Conservation (phyloP, 2,113 vertebrate genomes). For the Platysternon megacephalum region DNA sequence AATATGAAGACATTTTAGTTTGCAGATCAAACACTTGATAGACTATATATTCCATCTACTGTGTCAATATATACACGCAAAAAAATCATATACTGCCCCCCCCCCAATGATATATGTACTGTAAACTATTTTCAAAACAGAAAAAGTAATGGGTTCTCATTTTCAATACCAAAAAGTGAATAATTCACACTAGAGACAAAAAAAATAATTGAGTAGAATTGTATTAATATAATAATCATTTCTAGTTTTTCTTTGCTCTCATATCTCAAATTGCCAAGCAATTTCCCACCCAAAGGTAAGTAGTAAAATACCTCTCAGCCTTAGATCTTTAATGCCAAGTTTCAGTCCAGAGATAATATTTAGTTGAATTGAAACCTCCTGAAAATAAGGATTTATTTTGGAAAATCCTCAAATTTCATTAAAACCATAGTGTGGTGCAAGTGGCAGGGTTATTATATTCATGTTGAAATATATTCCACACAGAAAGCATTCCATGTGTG, state of each 20-base stretch:
- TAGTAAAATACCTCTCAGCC: neutral
- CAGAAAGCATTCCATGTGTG: neutral
- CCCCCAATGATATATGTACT: neutral
- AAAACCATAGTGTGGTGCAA: neutral
- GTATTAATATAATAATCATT: neutral
- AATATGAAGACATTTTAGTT: neutral
- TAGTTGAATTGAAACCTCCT: fast-evolving
- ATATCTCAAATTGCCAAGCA: neutral
- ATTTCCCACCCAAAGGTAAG: neutral
- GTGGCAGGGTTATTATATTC: neutral
- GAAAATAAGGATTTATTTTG: neutral
- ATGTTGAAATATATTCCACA: neutral
- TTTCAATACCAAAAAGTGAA: neutral
- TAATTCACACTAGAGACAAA: neutral
- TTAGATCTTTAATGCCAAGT: neutral
- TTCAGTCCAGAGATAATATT: neutral
- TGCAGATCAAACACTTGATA: neutral
- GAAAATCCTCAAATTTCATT: neutral
- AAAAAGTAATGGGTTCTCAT: neutral
- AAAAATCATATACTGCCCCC: neutral
- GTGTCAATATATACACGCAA: neutral
- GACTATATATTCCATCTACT: neutral
- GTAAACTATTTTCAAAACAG: neutral
- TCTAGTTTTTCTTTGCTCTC: neutral
- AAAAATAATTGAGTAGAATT: neutral